phyloP scores from a whole-genome alignment of 1,140 invertebrate species.

The Heliconius eleuchia region DNA sequence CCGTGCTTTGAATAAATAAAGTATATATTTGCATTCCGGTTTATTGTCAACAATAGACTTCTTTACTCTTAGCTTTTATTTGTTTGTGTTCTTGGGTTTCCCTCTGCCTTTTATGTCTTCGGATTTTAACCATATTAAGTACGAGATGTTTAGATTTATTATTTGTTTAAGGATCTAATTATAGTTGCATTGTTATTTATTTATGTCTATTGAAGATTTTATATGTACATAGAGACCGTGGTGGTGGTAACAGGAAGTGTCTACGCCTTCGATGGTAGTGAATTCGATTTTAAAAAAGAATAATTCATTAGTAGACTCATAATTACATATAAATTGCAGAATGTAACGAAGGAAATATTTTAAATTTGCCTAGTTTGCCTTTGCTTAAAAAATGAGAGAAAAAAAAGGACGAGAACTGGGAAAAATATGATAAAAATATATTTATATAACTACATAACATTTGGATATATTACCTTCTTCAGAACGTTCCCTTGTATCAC shows the following conservation, averaged over 20 bases:
- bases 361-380: no score
- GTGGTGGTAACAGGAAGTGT: neutral
- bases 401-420: no score
- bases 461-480: no score
- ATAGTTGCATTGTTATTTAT: neutral
- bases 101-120: neutral
- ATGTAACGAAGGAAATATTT: no score
- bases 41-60: slow-evolving; percentile 5
- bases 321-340: no score
- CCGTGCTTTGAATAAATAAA: slow-evolving; percentile 17
- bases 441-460: no score
- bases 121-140: neutral
- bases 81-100: slow-evolving; percentile 19
- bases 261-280: neutral
- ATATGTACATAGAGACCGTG: neutral
- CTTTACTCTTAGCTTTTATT: slow-evolving; percentile 10
- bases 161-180: neutral
- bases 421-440: no score
- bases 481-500: neutral
- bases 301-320: no score
- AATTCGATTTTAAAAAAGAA: no score
- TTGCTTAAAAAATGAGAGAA: no score
- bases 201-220: no score
- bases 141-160: neutral
- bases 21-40: slow-evolving; percentile 1